Evolutionary conservation across 2,888 invertebrate genomes (phyloP).

Genomic region (Pristionchus mayeri): DNA sequence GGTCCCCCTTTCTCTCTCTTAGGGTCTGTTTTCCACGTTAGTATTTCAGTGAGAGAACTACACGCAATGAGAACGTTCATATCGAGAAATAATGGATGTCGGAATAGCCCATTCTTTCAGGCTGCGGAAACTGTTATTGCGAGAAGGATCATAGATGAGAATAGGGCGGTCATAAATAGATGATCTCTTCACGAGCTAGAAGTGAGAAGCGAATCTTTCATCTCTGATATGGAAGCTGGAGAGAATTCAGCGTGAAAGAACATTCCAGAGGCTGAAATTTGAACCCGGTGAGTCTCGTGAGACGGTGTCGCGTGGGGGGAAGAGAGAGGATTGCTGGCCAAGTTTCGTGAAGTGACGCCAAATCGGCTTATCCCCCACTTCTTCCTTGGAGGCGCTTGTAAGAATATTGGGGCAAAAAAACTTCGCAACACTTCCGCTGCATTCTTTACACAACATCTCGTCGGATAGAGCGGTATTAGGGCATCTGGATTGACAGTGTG

Average conservation of each 20-base stretch:
- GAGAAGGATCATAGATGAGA: no score
- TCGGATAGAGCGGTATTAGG: no score
- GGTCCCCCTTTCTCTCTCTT: neutral
- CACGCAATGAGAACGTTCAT: neutral
- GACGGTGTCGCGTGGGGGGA: neutral
- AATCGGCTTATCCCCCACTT: neutral
- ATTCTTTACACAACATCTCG: no score
- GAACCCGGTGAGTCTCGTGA: neutral
- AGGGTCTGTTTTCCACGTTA: conserved; percentile 1
- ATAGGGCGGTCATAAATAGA: no score
- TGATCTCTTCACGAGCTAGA: neutral
- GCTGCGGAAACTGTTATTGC: no score
- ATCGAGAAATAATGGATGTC: no score
- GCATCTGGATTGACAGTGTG: no score
- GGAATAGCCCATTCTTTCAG: no score
- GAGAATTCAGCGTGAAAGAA: neutral
- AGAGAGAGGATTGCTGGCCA: no score
- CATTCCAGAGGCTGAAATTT: neutral
- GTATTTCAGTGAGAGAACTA: neutral
- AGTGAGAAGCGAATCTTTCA: no score
- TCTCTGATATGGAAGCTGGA: neutral
- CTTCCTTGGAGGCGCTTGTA: neutral
- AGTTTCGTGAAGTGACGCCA: neutral
- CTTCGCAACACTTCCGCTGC: no score
- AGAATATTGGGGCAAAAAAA: no score